Base-by-base conservation (phyloP, 2,797 vertebrate genomes). In the Eospalax fontanierii region DNA sequence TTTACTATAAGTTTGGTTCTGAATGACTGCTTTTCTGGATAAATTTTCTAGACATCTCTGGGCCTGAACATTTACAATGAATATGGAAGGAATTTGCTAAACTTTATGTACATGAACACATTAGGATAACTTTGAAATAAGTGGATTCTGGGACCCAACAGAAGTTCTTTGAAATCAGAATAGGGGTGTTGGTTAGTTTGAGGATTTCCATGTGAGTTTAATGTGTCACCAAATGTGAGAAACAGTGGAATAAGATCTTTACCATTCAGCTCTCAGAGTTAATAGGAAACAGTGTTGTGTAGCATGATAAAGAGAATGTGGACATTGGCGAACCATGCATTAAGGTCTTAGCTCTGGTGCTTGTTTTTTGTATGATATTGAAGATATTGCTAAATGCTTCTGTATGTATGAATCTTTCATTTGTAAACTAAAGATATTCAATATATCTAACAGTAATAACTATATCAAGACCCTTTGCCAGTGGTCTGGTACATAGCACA, bases 91-190 rank as follows among this genome's bases (percentile, higher is more conserved):
- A 85, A 2, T 66, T 90, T 82, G 35, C 54, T n/a, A 92, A 12
- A 35, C 15, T 50, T 90, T 65, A 11, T 79, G 33, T 5, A 59
- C 15, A 84, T 87, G 91, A 91, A 94, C 82, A 91, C 21, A 93
- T 74, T 86, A 87, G 18, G 16, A 26, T 15, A 59, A 9, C 24
- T 86, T 94, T 91, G 19, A 28, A 74, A 75, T 63, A 80, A 35
- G 26, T 75, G 28, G 16, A 78, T 71, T 9, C 24, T 38, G 9
- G 35, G 40, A 54, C 50, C 3, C 14, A 10, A 82, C 3, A 7
- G 54, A 74, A 86, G 4, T 92, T 86, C 24, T 86, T 30, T 81
- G 94, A 83, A 96, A 78, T 92, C 7, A 91, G 46, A 95, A 84
- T 61, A 76, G 14, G 33, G 19, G 70, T 9, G 78, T 4, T 74